Evolutionary conservation across 2,888 invertebrate species (phyloP).

Genomic region (Lepidonotus clava): DNA sequence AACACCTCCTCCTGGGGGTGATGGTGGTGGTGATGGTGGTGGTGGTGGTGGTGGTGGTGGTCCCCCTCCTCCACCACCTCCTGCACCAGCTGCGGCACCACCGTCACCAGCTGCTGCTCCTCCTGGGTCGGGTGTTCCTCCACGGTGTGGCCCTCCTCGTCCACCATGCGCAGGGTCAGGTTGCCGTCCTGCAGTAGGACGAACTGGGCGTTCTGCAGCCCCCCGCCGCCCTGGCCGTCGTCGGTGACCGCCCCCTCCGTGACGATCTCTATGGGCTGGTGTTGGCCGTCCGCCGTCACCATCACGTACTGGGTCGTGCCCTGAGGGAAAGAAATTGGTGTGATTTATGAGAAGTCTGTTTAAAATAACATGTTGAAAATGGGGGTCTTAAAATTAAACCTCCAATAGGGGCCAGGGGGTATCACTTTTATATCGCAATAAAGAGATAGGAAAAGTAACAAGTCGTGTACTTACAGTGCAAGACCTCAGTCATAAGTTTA

Average conservation of each 20-base stretch:
- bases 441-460: too few relatives aligned
- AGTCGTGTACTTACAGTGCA: too few relatives aligned
- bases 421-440: too few relatives aligned
- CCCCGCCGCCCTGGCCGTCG: not conserved
- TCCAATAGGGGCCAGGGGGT: too few relatives aligned
- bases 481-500: too few relatives aligned
- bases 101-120: not conserved
- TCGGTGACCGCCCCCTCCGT: not conserved
- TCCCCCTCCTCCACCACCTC: not conserved
- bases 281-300: slow-evolving; percentile 21
- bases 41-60: not conserved
- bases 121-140: not conserved
- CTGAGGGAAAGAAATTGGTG: too few relatives aligned
- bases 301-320: slow-evolving; percentile 49
- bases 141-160: not conserved
- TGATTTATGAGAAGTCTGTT: too few relatives aligned
- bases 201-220: slow-evolving; percentile 19
- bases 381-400: too few relatives aligned
- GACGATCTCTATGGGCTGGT: slow-evolving; percentile 27
- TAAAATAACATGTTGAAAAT: too few relatives aligned
- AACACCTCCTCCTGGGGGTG: not conserved
- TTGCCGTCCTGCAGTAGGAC: slow-evolving; percentile 26
- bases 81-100: not conserved
- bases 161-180: slow-evolving; percentile 6
- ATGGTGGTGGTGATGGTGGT: not conserved